Conservation (phyloP, 2,797 vertebrate species). For the Salmo trutta region DNA sequence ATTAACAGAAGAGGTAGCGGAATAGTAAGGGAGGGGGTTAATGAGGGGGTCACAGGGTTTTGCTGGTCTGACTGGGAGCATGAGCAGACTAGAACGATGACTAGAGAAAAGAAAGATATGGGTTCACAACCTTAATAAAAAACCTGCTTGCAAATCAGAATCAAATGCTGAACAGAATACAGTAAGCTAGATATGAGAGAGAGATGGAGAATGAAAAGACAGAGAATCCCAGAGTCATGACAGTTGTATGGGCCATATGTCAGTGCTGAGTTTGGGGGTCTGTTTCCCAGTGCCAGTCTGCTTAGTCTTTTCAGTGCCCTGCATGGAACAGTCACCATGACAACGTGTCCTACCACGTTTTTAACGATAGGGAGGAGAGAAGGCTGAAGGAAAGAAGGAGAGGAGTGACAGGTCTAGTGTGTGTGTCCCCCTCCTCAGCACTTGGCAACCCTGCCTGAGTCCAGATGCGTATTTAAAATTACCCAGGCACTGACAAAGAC, state of each 20-base stretch:
- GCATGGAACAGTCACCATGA: neutral
- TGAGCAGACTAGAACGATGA: too few species aligned
- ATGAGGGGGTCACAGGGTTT: too few species aligned
- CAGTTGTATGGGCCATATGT: slow-evolving; percentile 12
- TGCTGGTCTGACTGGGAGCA: neutral
- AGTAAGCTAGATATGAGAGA: neutral
- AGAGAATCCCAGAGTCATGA: neutral
- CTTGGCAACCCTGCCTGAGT: neutral
- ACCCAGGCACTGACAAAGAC: slow-evolving; percentile 7
- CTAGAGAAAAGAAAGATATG: too few species aligned
- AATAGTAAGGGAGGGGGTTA: neutral
- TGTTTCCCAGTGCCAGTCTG: neutral
- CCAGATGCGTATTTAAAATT: neutral
- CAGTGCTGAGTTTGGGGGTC: neutral
- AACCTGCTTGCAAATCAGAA: too few species aligned
- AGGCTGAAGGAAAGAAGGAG: neutral
- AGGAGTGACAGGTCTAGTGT: neutral
- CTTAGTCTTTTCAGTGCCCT: neutral
- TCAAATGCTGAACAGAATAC: too few species aligned
- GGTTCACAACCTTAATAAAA: too few species aligned
- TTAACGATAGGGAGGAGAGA: neutral
- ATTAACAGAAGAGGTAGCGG: neutral
- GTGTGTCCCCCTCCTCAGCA: neutral
- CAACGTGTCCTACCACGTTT: neutral
- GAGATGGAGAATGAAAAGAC: neutral